A percentile compares a stretch with the other conserved stretches of the same genome.
Conservation (phyloP, 1,140 invertebrate species). For the Penaeus chinensis region DNA sequence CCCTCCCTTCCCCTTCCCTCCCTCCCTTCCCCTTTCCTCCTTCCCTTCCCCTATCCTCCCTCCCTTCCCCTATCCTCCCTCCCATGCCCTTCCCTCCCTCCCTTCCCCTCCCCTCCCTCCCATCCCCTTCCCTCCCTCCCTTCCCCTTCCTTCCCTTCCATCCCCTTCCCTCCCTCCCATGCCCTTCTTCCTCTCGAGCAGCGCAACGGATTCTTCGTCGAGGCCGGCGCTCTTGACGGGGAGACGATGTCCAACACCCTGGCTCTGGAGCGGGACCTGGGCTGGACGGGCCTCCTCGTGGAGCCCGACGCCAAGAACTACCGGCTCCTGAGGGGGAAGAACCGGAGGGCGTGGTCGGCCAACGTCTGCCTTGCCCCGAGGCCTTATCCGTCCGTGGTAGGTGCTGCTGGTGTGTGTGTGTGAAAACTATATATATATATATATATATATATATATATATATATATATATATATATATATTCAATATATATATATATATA, state of each 20-base stretch:
- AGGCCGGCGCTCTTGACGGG: slow-evolving; percentile 64
- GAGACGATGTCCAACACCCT: slow-evolving; percentile 64
- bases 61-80: not conserved
- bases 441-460: no score
- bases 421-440: no score
- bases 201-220: slow-evolving; percentile 63
- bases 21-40: not conserved
- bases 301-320: slow-evolving; percentile 54
- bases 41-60: not conserved
- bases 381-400: slow-evolving; percentile 13
- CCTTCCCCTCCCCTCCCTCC: no score
- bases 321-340: slow-evolving; percentile 37
- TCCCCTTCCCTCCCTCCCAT: not conserved
- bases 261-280: slow-evolving; percentile 56
- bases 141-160: not conserved
- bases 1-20: no score
- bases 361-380: slow-evolving; percentile 61
- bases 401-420: no score
- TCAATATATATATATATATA: no score
- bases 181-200: not conserved
- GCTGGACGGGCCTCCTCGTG: slow-evolving; percentile 64
- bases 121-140: not conserved
- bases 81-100: no score
- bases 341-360: slow-evolving; percentile 57
- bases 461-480: no score